These are phyloP conservation scores for Tipula unca DNA, from an alignment of 2,888 invertebrate genomes.

Conservation along the genomic window DNA sequence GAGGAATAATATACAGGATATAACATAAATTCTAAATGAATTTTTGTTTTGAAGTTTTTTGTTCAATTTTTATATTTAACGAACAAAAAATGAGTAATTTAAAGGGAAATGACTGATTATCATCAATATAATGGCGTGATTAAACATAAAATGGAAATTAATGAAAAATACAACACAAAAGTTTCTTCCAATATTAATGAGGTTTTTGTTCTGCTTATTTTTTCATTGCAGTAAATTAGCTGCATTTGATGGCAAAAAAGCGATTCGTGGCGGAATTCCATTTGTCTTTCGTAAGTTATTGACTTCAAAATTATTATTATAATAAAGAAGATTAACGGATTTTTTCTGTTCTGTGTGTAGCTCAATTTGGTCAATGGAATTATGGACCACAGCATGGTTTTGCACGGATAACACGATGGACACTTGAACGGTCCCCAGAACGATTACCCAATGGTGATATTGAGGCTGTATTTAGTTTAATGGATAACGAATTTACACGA, in stretches of 20 bases:
- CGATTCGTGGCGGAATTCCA: conserved; percentile 93
- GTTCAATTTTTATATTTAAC: neutral
- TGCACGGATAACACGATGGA: conserved; percentile 88
- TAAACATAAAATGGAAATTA: neutral
- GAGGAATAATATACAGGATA: neutral
- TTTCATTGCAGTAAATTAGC: conserved; percentile 74
- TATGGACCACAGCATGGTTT: conserved; percentile 96
- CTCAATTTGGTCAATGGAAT: conserved; percentile 92
- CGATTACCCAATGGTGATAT: conserved; percentile 83
- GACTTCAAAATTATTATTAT: neutral
- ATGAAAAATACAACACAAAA: conserved; percentile 15
- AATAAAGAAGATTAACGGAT: neutral
- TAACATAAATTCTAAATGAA: neutral
- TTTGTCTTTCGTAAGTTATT: conserved; percentile 89
- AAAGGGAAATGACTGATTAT: conserved; percentile 8
- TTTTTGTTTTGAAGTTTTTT: neutral
- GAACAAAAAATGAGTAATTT: conserved; percentile 8
- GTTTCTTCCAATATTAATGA: neutral
- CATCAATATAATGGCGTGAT: conserved; percentile 8
- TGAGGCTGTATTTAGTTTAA: conserved; percentile 83
- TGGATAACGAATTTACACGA: conserved; percentile 86
- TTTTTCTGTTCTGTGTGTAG: conserved; percentile 41
- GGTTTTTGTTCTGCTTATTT: conserved; percentile 20
- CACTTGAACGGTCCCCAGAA: conserved; percentile 80
- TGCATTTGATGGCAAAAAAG: conserved; percentile 91